phyloP scores from a whole-genome alignment of 1,140 invertebrate genomes.

The Danaus melanippus region DNA sequence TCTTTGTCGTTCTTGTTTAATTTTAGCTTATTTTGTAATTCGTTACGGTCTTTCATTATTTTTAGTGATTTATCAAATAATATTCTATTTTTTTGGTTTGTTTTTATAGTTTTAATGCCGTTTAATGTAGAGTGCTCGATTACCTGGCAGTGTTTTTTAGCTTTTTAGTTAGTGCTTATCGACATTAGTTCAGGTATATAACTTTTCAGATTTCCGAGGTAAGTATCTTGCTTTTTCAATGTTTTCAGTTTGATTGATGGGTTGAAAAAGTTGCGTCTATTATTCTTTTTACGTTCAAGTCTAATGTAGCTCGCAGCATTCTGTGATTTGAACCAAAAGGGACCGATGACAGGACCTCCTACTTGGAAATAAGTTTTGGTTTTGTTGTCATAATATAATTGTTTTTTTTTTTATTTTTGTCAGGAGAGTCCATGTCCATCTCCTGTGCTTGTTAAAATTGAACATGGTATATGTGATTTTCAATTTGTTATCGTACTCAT shows the following conservation, averaged over 20 bases:
- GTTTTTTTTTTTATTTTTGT: slow-evolving; percentile 36
- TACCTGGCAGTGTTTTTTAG: slow-evolving; percentile 25
- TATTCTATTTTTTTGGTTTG: slow-evolving; percentile 18
- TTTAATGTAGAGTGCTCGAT: slow-evolving; percentile 15
- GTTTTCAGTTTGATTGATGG: slow-evolving; percentile 23
- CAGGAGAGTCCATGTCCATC: slow-evolving; percentile 37
- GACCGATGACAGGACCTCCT: slow-evolving; percentile 24
- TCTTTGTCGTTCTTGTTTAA: slow-evolving; percentile 24
- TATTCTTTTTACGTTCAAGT: slow-evolving; percentile 23
- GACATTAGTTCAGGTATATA: slow-evolving; percentile 25
- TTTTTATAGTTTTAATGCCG: slow-evolving; percentile 26
- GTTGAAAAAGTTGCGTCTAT: slow-evolving; percentile 24
- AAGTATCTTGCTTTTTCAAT: slow-evolving; percentile 20
- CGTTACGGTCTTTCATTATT: slow-evolving; percentile 27
- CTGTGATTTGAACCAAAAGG: slow-evolving; percentile 29
- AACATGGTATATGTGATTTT: slow-evolving; percentile 37
- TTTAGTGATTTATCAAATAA: slow-evolving; percentile 23
- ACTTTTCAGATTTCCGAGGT: slow-evolving; percentile 20
- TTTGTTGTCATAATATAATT: slow-evolving; percentile 36
- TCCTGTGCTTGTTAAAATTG: slow-evolving; percentile 26
- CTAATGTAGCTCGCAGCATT: slow-evolving; percentile 26
- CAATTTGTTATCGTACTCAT: slow-evolving; percentile 27
- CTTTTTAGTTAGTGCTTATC: slow-evolving; percentile 14
- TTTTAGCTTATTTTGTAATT: slow-evolving; percentile 29
- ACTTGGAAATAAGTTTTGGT: slow-evolving; percentile 22